Evolutionary conservation across 2,888 invertebrate species (phyloP).

Genomic region (Mimachlamys varia): DNA sequence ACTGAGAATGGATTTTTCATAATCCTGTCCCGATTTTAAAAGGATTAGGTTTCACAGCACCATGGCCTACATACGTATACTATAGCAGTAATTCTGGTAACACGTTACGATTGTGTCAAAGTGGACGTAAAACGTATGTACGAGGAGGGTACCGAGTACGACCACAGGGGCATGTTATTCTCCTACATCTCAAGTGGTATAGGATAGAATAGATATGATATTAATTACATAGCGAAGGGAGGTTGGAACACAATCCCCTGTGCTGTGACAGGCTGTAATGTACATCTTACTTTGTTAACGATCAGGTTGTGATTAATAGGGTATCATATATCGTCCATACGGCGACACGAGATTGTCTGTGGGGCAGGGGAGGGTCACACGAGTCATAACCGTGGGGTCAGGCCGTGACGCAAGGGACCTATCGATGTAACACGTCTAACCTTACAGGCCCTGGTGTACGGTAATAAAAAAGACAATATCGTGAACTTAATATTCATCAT

Average conservation of each 20-base stretch:
- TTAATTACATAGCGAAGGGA: not conserved
- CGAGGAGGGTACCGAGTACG: not conserved
- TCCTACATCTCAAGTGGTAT: not conserved
- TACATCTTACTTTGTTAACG: not conserved
- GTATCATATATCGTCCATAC: not conserved
- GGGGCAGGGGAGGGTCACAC: not conserved
- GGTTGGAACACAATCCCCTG: not conserved
- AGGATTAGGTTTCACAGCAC: not conserved
- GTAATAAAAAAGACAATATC: too few species aligned
- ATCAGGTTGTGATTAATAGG: not conserved
- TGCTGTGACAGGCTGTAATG: not conserved
- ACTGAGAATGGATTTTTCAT: not conserved
- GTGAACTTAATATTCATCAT: too few species aligned
- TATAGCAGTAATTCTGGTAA: not conserved
- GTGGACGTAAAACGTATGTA: not conserved
- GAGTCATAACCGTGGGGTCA: not conserved
- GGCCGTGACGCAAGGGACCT: not conserved
- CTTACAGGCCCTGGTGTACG: not conserved
- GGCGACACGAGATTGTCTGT: not conserved
- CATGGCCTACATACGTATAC: not conserved
- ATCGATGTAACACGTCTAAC: not conserved
- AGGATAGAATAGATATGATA: too few species aligned
- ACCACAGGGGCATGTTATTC: not conserved
- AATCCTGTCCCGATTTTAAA: not conserved
- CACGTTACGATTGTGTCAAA: not conserved